These are phyloP conservation scores for Lordiphosa clarofinis DNA, from an alignment of 1,140 invertebrate species.

Conservation along the genomic window DNA sequence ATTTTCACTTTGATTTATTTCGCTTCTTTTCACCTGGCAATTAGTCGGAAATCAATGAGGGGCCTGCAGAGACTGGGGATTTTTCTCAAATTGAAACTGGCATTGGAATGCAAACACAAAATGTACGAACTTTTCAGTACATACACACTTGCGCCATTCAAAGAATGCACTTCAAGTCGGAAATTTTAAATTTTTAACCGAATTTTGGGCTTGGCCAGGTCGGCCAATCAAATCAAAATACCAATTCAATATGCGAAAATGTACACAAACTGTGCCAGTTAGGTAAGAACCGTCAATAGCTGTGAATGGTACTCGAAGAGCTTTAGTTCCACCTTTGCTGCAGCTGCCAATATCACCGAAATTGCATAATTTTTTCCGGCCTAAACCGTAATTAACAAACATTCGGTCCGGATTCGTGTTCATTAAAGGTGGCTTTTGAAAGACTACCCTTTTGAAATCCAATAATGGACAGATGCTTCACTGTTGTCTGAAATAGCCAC, in stretches of 20 bases:
- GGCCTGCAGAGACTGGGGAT: constrained; percentile 29
- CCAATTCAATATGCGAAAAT: constrained; percentile 10
- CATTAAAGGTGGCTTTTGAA: constrained; percentile 23
- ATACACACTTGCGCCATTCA: not conserved
- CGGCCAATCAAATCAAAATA: constrained; percentile 24
- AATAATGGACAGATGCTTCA: no score
- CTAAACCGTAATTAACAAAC: not conserved
- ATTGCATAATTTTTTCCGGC: constrained; percentile 1
- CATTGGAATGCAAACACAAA: constrained; percentile 26
- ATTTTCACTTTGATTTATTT: constrained; percentile 55
- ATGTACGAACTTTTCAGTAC: constrained; percentile 26
- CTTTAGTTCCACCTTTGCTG: not conserved
- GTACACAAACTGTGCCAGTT: constrained; percentile 1
- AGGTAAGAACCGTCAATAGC: not conserved
- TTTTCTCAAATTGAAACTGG: constrained; percentile 43
- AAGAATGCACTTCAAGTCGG: constrained; percentile 1
- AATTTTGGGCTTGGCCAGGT: constrained; percentile 11
- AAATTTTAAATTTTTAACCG: constrained; percentile 19
- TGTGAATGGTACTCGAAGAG: not conserved
- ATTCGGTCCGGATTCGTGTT: constrained; percentile 5
- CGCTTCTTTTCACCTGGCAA: constrained; percentile 49
- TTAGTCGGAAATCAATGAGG: constrained; percentile 48
- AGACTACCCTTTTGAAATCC: no score
- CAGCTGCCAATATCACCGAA: not conserved
- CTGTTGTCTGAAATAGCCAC: not conserved